A percentile compares a stretch with the other conserved stretches of the same genome.
These are phyloP conservation scores for Phrynocephalus vlangalii DNA, from an alignment of 2,797 vertebrate species.

Conservation along the genomic window DNA sequence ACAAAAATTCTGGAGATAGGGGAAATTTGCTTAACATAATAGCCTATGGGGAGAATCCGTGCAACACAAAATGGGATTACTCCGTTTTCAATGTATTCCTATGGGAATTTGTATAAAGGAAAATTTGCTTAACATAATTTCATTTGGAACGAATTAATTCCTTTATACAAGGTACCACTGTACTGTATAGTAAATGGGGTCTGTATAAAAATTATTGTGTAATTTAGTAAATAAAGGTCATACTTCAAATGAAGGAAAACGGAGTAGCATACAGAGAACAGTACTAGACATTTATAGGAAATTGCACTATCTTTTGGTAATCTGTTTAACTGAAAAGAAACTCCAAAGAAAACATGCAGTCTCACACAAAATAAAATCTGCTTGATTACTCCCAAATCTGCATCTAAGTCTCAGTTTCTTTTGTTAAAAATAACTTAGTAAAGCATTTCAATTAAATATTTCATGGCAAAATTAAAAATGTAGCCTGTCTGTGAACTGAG, in stretches of 20 bases:
- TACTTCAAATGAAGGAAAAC: not conserved
- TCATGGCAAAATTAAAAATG: constrained; percentile 24
- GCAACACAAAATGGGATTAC: too few species aligned
- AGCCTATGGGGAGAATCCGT: too few species aligned
- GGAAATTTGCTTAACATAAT: too few species aligned
- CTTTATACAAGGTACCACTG: too few species aligned
- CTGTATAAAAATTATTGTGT: not conserved
- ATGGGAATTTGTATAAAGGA: too few species aligned
- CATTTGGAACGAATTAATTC: too few species aligned
- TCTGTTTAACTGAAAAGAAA: not conserved
- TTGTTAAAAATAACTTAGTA: not conserved
- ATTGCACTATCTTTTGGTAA: constrained; percentile 11
- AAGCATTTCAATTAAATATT: constrained; percentile 27
- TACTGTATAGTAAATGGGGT: not conserved
- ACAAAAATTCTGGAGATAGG: too few species aligned
- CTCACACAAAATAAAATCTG: not conserved
- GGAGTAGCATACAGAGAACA: not conserved
- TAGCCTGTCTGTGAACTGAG: constrained; percentile 7
- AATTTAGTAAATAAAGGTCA: not conserved
- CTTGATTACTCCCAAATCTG: not conserved
- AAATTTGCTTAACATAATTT: too few species aligned
- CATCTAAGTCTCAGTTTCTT: not conserved
- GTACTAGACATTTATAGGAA: not conserved
- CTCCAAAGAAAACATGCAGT: not conserved
- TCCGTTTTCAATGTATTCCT: too few species aligned